A percentile compares a stretch with the other conserved stretches of the same genome.
Conservation (phyloP, 2,113 vertebrate species). For the Sceloporus tristichus region DNA sequence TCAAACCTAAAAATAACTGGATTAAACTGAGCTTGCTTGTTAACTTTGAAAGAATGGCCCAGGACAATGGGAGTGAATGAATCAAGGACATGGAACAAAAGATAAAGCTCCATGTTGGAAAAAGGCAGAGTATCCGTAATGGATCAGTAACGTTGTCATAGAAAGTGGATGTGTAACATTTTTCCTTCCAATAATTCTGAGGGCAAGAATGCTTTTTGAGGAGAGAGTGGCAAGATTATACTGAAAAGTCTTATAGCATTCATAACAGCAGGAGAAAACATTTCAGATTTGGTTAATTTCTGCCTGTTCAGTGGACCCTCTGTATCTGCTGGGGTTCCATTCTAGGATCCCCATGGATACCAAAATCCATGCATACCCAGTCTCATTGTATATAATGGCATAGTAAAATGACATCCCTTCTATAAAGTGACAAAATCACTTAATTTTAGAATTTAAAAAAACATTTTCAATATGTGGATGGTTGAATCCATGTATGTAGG, state of each 20-base stretch:
- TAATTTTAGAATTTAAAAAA: too few relatives aligned
- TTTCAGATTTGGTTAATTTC: neutral
- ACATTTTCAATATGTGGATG: too few relatives aligned
- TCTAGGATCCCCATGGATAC: too few relatives aligned
- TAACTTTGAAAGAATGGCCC: neutral
- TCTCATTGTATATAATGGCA: too few relatives aligned
- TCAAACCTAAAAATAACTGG: neutral
- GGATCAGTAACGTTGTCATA: neutral
- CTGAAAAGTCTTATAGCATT: neutral
- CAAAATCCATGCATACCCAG: too few relatives aligned
- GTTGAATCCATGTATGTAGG: too few relatives aligned
- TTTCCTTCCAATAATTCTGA: neutral
- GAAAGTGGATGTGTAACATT: too few relatives aligned
- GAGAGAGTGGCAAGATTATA: too few relatives aligned
- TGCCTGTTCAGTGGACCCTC: too few relatives aligned
- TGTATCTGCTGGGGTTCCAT: too few relatives aligned
- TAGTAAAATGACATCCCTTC: too few relatives aligned
- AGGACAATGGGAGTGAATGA: neutral
- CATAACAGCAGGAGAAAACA: neutral
- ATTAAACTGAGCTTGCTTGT: neutral
- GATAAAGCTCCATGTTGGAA: neutral
- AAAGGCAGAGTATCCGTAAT: neutral
- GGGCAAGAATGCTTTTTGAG: neutral
- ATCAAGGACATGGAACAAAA: neutral
- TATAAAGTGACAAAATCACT: too few relatives aligned